Evolutionary conservation across 2,888 invertebrate genomes (phyloP).

Genomic region (Trimorus sp.): DNA sequence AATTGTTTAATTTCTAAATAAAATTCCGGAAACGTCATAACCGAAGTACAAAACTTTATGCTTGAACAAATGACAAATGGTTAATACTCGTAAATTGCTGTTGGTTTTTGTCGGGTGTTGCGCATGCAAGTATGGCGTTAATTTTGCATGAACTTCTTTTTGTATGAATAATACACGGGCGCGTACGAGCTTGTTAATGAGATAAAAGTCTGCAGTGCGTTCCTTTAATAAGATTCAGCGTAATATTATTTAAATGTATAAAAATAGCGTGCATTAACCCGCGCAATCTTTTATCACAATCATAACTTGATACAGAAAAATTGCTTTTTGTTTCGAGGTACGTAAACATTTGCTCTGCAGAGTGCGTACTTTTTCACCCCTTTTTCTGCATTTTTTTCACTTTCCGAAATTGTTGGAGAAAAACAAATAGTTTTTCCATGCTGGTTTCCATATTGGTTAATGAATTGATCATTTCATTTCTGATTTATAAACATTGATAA

Average conservation of each 20-base stretch:
- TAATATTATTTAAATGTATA: slow-evolving; percentile 52
- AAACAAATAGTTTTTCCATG: slow-evolving; percentile 20
- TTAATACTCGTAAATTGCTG: slow-evolving; percentile 54
- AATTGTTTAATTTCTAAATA: too few relatives aligned
- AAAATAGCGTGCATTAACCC: slow-evolving; percentile 50
- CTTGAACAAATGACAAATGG: slow-evolving; percentile 49
- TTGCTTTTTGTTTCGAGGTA: slow-evolving; percentile 33
- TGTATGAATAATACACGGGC: slow-evolving; percentile 41
- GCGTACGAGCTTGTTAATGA: slow-evolving; percentile 49
- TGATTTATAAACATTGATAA: slow-evolving; percentile 39
- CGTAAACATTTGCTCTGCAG: slow-evolving; percentile 23
- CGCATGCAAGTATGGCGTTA: slow-evolving; percentile 49
- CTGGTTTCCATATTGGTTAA: slow-evolving; percentile 5
- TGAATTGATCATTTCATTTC: slow-evolving; percentile 46
- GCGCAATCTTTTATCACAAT: slow-evolving; percentile 44
- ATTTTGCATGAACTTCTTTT: slow-evolving; percentile 41
- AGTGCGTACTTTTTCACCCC: neutral
- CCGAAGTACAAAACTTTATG: slow-evolving; percentile 11
- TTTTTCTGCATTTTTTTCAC: neutral
- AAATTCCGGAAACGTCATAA: too few relatives aligned
- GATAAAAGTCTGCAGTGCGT: slow-evolving; percentile 39
- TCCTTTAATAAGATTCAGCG: slow-evolving; percentile 41
- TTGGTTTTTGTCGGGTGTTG: slow-evolving; percentile 37
- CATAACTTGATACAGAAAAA: slow-evolving; percentile 46
- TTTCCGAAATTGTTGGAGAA: neutral